phyloP scores from a whole-genome alignment of 2,797 vertebrate genomes.

The Danio aesculapii region DNA sequence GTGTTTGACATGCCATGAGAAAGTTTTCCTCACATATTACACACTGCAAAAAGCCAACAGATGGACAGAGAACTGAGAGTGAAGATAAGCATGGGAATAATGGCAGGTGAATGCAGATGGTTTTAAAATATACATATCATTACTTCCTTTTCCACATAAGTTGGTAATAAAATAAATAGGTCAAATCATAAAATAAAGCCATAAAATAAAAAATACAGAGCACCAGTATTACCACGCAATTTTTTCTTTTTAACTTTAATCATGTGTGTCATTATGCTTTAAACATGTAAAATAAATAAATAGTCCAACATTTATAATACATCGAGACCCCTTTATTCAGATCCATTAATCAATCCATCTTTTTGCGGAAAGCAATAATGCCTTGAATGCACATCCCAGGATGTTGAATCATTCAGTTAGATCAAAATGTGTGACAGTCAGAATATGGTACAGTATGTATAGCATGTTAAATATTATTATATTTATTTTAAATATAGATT shows the following conservation, averaged over 20 bases:
- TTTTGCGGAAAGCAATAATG: not conserved
- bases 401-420: slow-evolving; percentile 9
- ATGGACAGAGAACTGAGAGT: not conserved
- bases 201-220: not conserved
- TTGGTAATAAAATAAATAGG: too few species aligned
- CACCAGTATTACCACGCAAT: not conserved
- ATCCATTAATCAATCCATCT: not conserved
- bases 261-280: not conserved
- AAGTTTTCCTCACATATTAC: not conserved
- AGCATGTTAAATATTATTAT: too few species aligned
- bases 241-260: not conserved
- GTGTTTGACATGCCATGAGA: too few species aligned
- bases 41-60: not conserved
- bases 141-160: not conserved
- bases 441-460: too few species aligned
- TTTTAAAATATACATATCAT: not conserved
- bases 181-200: not conserved
- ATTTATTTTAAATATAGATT: too few species aligned
- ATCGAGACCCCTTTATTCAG: not conserved
- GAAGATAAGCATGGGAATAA: not conserved
- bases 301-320: not conserved
- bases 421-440: too few species aligned
- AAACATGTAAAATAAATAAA: not conserved
- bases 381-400: not conserved
- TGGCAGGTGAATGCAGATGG: not conserved